Percentiles rank a stretch among this genome's conserved stretches.
Evolutionary conservation across 2,888 invertebrate genomes (phyloP).

Genomic region (Balanococcus diminutus): DNA sequence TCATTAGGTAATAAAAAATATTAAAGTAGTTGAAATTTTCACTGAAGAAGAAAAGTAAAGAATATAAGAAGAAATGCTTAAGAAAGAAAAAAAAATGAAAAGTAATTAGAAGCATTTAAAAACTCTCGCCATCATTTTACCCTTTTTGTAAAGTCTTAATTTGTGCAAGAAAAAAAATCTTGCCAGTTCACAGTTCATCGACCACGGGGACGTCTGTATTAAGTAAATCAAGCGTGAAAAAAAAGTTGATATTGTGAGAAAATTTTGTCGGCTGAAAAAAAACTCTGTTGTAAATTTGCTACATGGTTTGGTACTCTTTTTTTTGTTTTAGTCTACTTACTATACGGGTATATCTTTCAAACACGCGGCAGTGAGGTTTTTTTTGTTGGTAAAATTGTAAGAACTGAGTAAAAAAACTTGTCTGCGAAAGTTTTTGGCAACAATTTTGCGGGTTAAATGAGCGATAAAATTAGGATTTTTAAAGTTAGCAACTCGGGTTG

Average conservation of each 20-base stretch:
- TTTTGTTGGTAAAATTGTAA: not conserved
- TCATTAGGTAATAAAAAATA: slow-evolving; percentile 30
- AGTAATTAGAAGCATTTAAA: slow-evolving; percentile 19
- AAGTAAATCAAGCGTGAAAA: not conserved
- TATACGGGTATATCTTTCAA: not conserved
- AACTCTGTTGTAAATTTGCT: not conserved
- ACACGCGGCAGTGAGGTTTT: not conserved
- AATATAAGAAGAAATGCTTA: not conserved
- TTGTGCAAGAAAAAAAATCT: not conserved
- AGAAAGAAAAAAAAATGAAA: not conserved
- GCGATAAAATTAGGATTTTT: slow-evolving; percentile 29
- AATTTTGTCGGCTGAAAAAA: slow-evolving; percentile 21
- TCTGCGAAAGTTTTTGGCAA: not conserved
- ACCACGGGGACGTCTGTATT: slow-evolving; percentile 23
- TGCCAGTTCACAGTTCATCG: slow-evolving; percentile 29
- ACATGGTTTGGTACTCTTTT: not conserved
- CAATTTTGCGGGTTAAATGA: slow-evolving; percentile 37
- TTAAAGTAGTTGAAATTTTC: not conserved
- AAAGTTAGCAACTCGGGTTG: not conserved
- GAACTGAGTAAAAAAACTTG: slow-evolving; percentile 2
- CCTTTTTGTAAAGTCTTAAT: slow-evolving; percentile 11
- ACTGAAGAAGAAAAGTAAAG: not conserved
- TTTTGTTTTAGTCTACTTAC: not conserved
- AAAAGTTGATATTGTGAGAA: slow-evolving; percentile 33
- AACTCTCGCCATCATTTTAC: slow-evolving; percentile 6